These are phyloP conservation scores for Neodontobutis hainanensis DNA, from an alignment of 2,113 vertebrate species.

Conservation along the genomic window DNA sequence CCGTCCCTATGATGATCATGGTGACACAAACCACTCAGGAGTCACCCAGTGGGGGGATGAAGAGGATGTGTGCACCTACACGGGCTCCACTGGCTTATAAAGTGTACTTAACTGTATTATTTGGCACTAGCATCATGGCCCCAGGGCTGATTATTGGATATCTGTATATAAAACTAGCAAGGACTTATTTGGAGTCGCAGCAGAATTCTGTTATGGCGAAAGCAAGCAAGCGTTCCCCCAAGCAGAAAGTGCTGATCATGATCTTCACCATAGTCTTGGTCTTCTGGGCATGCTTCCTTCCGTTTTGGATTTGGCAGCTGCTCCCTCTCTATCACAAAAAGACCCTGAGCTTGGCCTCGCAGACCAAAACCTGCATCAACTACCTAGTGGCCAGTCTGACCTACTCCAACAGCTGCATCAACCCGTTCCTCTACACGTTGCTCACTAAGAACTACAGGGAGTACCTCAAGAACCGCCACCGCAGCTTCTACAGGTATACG, in stretches of 20 bases:
- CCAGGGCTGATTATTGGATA: slow-evolving; percentile 90
- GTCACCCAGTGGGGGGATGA: slow-evolving; percentile 66
- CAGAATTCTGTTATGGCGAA: slow-evolving; percentile 83
- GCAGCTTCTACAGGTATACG: slow-evolving; percentile 82
- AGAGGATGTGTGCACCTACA: slow-evolving; percentile 86
- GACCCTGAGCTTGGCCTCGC: slow-evolving; percentile 60
- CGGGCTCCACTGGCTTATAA: slow-evolving; percentile 85
- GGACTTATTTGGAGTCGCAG: slow-evolving; percentile 91
- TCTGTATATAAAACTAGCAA: slow-evolving; percentile 86
- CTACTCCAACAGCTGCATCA: slow-evolving; percentile 90
- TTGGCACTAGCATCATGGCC: slow-evolving; percentile 91
- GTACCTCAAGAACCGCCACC: slow-evolving; percentile 83
- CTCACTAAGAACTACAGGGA: slow-evolving; percentile 90
- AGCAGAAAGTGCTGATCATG: slow-evolving; percentile 84
- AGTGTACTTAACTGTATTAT: slow-evolving; percentile 87
- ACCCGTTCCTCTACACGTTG: slow-evolving; percentile 90
- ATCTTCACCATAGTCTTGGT: slow-evolving; percentile 87
- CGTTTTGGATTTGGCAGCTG: slow-evolving; percentile 94
- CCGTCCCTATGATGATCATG: slow-evolving; percentile 90
- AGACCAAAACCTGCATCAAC: slow-evolving; percentile 81
- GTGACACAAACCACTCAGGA: slow-evolving; percentile 75
- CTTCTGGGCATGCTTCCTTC: slow-evolving; percentile 91
- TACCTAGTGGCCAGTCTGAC: slow-evolving; percentile 89
- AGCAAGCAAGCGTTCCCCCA: slow-evolving; percentile 86
- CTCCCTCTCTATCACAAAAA: slow-evolving; percentile 76